Evolutionary conservation across 1,140 invertebrate species (phyloP), one percentile per base, ranked within the genome.

Genomic region (Psilanteris sp.): DNA sequence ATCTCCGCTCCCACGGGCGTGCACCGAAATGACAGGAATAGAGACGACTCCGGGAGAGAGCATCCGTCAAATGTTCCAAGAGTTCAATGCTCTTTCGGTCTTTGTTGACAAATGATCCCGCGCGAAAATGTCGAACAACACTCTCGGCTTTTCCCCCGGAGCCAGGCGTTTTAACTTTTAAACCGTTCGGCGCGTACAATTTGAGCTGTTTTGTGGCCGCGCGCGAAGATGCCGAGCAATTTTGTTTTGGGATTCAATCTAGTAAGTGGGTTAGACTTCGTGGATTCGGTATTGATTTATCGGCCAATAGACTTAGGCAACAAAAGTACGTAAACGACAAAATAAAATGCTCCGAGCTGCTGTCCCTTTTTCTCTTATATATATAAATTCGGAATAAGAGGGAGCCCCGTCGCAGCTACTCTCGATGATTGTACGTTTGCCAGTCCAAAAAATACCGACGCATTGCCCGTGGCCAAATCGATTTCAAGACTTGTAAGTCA

Each of bases 251-350:
- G 10, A 55, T 62, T 55, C 50, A 72, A 72, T 62, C 32, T 39
- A 6, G 16, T 62, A 72, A 72, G 50, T 72, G 55, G 32, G 36
- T 18, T 52, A 16, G 18, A 27, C 15, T 27, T 1, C 9, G n/a
- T 18, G 34, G 36, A 52, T 48, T 29, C n/a, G 29, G 16, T 64
- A 71, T 62, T 71, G 67, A 71, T 71, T 55, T 55, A 61, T 62
- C 20, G 31, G 39, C 34, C 43, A 54, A 71, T 61, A 44, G 39
- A 71, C 55, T 55, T 39, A 20, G 36, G 18, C 34, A 14, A 50
- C 50, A 34, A 54, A 46, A 72, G 37, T 37, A 41, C 67, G 48
- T 55, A 55, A 71, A 24, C 48, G 24, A 62, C 52, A 20, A 52
- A 61, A 54, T 72, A 48, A 57, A 62, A 44, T 41, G 57, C 41